Evolutionary conservation across 2,888 invertebrate genomes (phyloP), one percentile per base, ranked within the genome.

Genomic region (Metopia argyrocephala): DNA sequence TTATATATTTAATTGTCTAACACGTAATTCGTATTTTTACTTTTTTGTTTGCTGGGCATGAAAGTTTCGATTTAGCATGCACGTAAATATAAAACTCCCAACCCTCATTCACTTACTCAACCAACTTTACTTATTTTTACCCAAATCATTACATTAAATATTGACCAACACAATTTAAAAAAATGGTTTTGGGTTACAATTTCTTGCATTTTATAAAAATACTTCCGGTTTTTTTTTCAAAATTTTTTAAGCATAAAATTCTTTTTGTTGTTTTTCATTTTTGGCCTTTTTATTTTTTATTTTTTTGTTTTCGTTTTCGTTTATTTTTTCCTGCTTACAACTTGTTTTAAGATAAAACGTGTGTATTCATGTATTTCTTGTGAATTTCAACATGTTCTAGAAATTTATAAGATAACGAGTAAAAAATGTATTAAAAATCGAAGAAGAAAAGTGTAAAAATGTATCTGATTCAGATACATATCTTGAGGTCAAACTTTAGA

Each of bases 391-490:
- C 15, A 38, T 38, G 38, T 38, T 38, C 38, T 38, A 12, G 9
- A 12, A 38, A 2, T 38, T 15, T 38, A 38, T 38, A 15, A 38
- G 4, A 38, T 9, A 38, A 15, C 15, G 15, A 12, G 4, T 12
- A 15, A 38, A 15, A 15, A 38, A 15, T 38, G 9, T 38, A 38
- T 9, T 38, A 38, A 15, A 15, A 15, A 38, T 12, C 12, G 15
- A 38, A 38, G 59, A 46, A 38, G 12, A 12, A 78, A 66, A 68
- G 56, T 52, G 66, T 76, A 18, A 54, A 68, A 28, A 28, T 71
- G 56, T 71, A 76, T 76, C 64, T 54, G 65, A 81, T 78, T 61
- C n/a, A 46, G 48, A 73, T 74, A 70, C 69, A 66, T 45, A 74
- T 74, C 74, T 74, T 78, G 69, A 74, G 78, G 78, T 74, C 78